phyloP scores from a whole-genome alignment of 1,140 invertebrate species.

The Nephila pilipes region DNA sequence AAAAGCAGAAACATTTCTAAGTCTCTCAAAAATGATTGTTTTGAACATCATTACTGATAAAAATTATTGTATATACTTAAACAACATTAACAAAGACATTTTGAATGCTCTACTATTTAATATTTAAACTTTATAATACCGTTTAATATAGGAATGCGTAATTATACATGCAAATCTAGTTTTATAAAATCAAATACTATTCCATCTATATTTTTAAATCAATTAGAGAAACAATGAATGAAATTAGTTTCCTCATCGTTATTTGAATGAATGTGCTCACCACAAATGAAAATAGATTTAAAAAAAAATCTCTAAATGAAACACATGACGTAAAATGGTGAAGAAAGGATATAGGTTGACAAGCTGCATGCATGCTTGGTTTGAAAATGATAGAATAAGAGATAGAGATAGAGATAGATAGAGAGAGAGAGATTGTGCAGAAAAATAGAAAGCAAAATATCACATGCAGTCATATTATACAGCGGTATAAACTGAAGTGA shows the following conservation, averaged over 20 bases:
- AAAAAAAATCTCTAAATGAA: not conserved
- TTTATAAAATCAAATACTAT: no score
- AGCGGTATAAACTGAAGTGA: slow-evolving; percentile 54
- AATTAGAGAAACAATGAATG: no score
- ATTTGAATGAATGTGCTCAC: slow-evolving; percentile 16
- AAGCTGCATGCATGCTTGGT: not conserved
- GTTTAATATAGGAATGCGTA: no score
- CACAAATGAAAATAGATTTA: not conserved
- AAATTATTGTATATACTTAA: no score
- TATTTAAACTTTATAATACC: no score
- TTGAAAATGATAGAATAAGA: not conserved
- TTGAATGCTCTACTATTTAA: no score
- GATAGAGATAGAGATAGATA: slow-evolving; percentile 6
- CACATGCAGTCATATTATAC: slow-evolving; percentile 6
- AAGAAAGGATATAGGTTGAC: not conserved
- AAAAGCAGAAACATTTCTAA: no score
- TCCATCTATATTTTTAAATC: no score
- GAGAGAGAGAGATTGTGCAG: slow-evolving; percentile 48
- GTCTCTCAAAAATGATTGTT: no score
- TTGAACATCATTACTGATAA: no score
- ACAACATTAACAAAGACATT: no score
- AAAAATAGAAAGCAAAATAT: slow-evolving; percentile 49
- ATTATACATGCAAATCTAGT: no score
- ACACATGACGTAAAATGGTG: slow-evolving; percentile 19
- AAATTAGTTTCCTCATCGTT: not conserved